Evolutionary conservation across 2,797 vertebrate species (phyloP).

Genomic region (Poeciliopsis presidionis): DNA sequence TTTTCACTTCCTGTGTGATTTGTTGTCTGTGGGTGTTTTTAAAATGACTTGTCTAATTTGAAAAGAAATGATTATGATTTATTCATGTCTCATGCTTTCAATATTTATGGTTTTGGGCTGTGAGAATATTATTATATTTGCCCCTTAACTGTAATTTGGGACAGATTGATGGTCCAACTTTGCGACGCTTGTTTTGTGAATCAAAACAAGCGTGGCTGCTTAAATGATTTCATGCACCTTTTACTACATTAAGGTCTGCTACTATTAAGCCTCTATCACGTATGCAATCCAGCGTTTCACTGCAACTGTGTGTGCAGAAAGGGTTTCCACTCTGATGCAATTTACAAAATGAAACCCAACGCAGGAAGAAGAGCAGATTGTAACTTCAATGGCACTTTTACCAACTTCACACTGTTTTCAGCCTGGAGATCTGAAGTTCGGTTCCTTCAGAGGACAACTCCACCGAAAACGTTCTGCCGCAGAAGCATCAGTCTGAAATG

Average conservation of each 20-base stretch:
- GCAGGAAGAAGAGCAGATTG: constrained; percentile 7
- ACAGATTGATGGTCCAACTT: constrained; percentile 8
- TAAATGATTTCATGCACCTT: constrained; percentile 18
- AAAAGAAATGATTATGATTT: neutral
- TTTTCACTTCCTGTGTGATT: neutral
- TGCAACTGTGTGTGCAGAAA: constrained; percentile 5
- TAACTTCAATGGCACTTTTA: constrained; percentile 5
- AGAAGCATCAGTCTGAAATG: constrained; percentile 41
- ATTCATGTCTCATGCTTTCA: neutral
- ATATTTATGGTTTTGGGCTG: neutral
- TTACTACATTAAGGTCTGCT: constrained; percentile 14
- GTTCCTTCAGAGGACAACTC: constrained; percentile 20
- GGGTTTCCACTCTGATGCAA: constrained; percentile 49
- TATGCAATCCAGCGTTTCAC: constrained; percentile 38
- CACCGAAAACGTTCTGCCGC: constrained; percentile 21
- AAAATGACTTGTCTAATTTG: neutral
- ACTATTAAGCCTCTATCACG: constrained; percentile 28
- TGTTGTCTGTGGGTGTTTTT: neutral
- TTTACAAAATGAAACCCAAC: constrained; percentile 32
- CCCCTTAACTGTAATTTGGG: constrained; percentile 3
- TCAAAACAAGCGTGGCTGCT: constrained; percentile 11
- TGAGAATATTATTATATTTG: neutral
- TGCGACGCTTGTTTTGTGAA: neutral
- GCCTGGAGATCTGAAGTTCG: constrained; percentile 16
- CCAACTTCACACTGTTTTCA: constrained; percentile 11